Evolutionary conservation across 2,113 vertebrate species (phyloP), one percentile per base, ranked within the genome.

Genomic region (Psephotus haematonotus): DNA sequence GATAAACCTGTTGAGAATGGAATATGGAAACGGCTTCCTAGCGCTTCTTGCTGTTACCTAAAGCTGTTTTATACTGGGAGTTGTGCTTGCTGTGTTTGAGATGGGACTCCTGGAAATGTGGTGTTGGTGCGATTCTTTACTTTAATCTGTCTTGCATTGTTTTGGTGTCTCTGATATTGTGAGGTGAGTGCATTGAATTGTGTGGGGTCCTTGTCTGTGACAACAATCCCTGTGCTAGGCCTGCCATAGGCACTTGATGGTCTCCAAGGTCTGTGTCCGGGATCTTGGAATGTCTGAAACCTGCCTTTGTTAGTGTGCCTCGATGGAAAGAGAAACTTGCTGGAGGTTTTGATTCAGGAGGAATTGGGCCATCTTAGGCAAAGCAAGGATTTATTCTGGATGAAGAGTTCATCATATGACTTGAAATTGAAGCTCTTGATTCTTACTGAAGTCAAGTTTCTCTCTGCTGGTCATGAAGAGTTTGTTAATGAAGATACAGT

Each of bases 161-260:
- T 92, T 62, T 71, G 27, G 11, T 35, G 18, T n/a, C 39, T 82
- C 15, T 1, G 1, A 24, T 65, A 24, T 2, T 47, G 8, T 14
- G 29, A 69, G 20, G 17, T 12, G 24, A 55, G 10, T 16, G 35
- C 71, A 3, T 10, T 59, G 70, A 29, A 44, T 55, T 71, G 17
- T 37, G 37, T 41, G 31, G 8, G 19, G 17, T 76, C 75, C 28
- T 65, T 59, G 25, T 13, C 37, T 82, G 29, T 13, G 13, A 76
- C 20, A 46, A 1, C 8, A 12, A 6, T 5, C 1, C 7, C 3
- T 2, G 10, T 27, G 15, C 37, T 7, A 14, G 22, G 10, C 39
- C 78, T 78, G 14, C 24, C 23, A 16, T 17, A 47, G 41, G 13
- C 8, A 18, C 31, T 33, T 44, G 50, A 6, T 60, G 31, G 16